These are phyloP conservation scores for Troides helena DNA, from an alignment of 2,888 invertebrate species.

Conservation along the genomic window DNA sequence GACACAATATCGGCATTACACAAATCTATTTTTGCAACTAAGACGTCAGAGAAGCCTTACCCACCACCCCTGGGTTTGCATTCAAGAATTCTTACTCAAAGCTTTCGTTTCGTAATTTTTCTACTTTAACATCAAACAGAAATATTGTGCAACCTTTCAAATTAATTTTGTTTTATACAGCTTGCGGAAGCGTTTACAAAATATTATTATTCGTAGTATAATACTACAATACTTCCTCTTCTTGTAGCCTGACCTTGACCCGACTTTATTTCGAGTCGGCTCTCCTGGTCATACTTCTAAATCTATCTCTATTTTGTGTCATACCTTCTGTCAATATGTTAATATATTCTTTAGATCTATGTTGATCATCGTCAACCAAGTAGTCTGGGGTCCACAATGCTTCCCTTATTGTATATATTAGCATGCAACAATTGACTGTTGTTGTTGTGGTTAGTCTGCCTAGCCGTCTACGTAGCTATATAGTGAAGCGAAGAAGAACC, in stretches of 20 bases:
- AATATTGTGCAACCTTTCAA: background rate
- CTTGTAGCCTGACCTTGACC: no score
- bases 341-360: no score
- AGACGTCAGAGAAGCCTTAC: slow-evolving; percentile 25
- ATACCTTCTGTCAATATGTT: no score
- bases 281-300: no score
- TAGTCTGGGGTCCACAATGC: no score
- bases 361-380: no score
- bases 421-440: background rate
- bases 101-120: background rate
- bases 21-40: slow-evolving; percentile 25
- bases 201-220: background rate
- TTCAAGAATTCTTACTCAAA: background rate
- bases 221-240: background rate
- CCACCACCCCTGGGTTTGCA: background rate
- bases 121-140: background rate
- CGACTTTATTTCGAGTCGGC: no score
- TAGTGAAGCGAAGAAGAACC: no score
- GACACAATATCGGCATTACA: slow-evolving; percentile 15
- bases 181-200: background rate
- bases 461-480: no score
- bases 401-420: background rate
- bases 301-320: no score
- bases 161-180: background rate
- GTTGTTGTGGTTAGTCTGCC: background rate